A percentile compares a stretch with the other conserved stretches of the same genome.
These are phyloP conservation scores for Nothoprocta pentlandii DNA, from an alignment of 2,113 vertebrate species.

Conservation along the genomic window DNA sequence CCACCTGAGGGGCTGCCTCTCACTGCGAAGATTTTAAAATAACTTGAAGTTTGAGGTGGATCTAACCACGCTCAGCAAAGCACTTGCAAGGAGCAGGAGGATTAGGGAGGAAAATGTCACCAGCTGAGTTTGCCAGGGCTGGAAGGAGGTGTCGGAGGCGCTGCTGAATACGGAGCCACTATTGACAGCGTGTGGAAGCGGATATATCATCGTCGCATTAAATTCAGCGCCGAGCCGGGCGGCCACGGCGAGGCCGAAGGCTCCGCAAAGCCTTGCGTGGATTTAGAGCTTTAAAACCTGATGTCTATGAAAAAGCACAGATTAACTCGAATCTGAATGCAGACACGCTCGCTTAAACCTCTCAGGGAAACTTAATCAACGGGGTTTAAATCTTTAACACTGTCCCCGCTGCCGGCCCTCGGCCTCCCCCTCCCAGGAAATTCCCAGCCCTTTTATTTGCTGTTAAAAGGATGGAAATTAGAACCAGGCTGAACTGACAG, in stretches of 20 bases:
- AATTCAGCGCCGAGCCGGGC: conserved; percentile 26
- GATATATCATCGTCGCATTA: conserved; percentile 13
- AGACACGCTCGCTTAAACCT: conserved; percentile 17
- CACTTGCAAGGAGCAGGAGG: conserved; percentile 59
- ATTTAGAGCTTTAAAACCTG: conserved; percentile 41
- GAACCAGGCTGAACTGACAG: not conserved
- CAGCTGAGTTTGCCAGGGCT: conserved; percentile 57
- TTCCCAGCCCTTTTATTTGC: not conserved
- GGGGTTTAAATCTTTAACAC: not conserved
- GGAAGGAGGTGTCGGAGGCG: conserved; percentile 11
- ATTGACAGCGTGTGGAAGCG: not conserved
- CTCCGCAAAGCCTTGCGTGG: not conserved
- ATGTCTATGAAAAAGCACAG: conserved; percentile 13
- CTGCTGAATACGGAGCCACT: conserved; percentile 42
- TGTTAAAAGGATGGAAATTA: not conserved
- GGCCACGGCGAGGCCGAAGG: not conserved
- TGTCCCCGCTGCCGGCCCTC: not conserved
- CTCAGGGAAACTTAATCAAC: conserved; percentile 49
- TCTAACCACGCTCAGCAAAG: conserved; percentile 56
- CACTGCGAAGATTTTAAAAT: conserved; percentile 17
- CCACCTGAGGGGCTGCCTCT: not conserved
- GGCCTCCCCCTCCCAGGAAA: not conserved
- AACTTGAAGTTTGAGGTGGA: conserved; percentile 41
- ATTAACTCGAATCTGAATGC: conserved; percentile 11
- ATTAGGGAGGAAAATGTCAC: conserved; percentile 72